Evolutionary conservation across 2,113 vertebrate genomes (phyloP), one percentile per base, ranked within the genome.

Genomic region (Vimba vimba): DNA sequence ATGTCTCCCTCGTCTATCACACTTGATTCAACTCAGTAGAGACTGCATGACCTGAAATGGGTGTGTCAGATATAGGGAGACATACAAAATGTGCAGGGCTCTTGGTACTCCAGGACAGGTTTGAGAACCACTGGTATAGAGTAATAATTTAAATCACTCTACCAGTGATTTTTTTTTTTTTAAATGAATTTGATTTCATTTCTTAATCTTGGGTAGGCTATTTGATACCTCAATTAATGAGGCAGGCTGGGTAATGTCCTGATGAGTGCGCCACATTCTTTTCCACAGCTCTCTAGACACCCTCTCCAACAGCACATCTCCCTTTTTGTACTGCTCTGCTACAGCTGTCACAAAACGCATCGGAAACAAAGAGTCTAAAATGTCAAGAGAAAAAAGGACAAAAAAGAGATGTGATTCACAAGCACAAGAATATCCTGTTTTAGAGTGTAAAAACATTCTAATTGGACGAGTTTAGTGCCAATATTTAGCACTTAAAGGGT

Each of bases 271-370:
- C 96, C 96, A 98, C 91, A 96, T 82, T 2, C 97, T 93, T 89
- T 87, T 94, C 96, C 96, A 97, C 8, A 98, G 92, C 87, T 97
- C 96, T 74, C 96, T 91, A 33, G 96, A 97, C 82, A 95, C 94
- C 25, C 90, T 88, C 93, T 97, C 96, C 88, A 94, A 89, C 86
- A 89, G 69, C 1, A 33, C 10, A 92, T 90, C 90, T 89, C 92
- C 87, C 73, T 82, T 0, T 86, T 92, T 75, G 68, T 91, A 83
- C 79, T 69, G 91, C 92, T 90, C 90, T 79, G 94, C 93, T 52
- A 97, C 92, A 0, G 95, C 95, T 0, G 94, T 92, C 87, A 98
- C 86, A 89, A 97, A 97, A 13, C 96, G 91, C 97, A 97, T 97
- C 2, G 96, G 95, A 15, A 86, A 5, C 71, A 97, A 50, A 64